Conservation (phyloP, 2,888 invertebrate species). For the Heliconius charithonia region DNA sequence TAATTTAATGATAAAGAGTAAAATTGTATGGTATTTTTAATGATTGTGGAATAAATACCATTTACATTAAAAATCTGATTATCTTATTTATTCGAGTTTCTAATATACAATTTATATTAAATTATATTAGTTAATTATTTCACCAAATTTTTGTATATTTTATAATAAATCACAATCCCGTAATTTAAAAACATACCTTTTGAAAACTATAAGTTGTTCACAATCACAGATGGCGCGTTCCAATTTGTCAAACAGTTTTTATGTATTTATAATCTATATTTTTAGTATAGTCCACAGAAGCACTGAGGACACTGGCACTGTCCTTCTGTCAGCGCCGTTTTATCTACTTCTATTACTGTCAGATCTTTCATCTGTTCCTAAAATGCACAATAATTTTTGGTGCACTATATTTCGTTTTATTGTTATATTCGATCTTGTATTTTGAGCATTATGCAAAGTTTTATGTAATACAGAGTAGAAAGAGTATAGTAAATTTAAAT, state of each 20-base stretch:
- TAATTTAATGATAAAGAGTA: too few species aligned
- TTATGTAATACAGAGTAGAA: slow-evolving; percentile 26
- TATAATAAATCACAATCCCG: not conserved
- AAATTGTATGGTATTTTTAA: too few species aligned
- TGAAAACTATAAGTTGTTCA: not conserved
- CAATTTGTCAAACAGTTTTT: not conserved
- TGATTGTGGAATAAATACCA: too few species aligned
- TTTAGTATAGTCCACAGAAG: not conserved
- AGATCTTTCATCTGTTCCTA: slow-evolving; percentile 36
- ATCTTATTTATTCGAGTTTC: not conserved
- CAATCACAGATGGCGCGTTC: not conserved
- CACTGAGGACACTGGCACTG: not conserved
- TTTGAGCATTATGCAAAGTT: slow-evolving; percentile 27
- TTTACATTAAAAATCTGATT: not conserved
- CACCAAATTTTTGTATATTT: not conserved
- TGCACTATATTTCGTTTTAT: slow-evolving; percentile 24
- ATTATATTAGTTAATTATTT: too few species aligned
- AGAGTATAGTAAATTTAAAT: slow-evolving; percentile 34
- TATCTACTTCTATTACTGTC: slow-evolving; percentile 38
- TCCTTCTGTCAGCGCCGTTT: slow-evolving; percentile 31
- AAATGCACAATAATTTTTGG: slow-evolving; percentile 41
- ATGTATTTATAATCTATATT: slow-evolving; percentile 15
- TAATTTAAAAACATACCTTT: not conserved
- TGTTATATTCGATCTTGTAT: slow-evolving; percentile 20
- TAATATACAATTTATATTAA: not conserved